phyloP scores from a whole-genome alignment of 2,797 vertebrate species.

The Rachycentron canadum region DNA sequence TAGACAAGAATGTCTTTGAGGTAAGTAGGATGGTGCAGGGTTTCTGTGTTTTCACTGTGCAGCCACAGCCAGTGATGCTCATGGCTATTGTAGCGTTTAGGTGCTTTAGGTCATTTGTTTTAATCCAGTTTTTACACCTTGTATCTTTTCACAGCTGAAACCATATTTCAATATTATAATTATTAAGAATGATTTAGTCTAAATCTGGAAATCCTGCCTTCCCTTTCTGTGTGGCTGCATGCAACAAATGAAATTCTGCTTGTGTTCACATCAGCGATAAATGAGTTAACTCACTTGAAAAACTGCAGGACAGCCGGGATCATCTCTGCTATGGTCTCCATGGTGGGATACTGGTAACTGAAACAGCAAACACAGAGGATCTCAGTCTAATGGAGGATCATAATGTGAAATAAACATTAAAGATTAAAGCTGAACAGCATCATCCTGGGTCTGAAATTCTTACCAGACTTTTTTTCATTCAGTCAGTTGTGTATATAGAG shows the following conservation, averaged over 20 bases:
- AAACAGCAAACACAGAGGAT: slow-evolving; percentile 1
- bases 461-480: no score
- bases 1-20: no score
- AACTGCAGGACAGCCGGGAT: slow-evolving; percentile 91
- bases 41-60: not conserved
- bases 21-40: not conserved
- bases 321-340: slow-evolving; percentile 94
- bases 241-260: not conserved
- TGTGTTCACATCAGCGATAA: not conserved
- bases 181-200: no score
- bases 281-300: slow-evolving; percentile 89
- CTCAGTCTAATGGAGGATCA: not conserved
- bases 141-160: not conserved
- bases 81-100: not conserved
- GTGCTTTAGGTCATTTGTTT: not conserved
- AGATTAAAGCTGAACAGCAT: no score
- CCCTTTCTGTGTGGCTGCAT: not conserved
- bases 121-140: not conserved
- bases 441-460: no score
- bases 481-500: no score
- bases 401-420: not conserved
- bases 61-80: not conserved
- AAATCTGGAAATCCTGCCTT: no score
- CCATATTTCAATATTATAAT: not conserved
- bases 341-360: slow-evolving; percentile 91